These are phyloP conservation scores for Leucophenga montana DNA, from an alignment of 2,888 invertebrate genomes.

Conservation along the genomic window DNA sequence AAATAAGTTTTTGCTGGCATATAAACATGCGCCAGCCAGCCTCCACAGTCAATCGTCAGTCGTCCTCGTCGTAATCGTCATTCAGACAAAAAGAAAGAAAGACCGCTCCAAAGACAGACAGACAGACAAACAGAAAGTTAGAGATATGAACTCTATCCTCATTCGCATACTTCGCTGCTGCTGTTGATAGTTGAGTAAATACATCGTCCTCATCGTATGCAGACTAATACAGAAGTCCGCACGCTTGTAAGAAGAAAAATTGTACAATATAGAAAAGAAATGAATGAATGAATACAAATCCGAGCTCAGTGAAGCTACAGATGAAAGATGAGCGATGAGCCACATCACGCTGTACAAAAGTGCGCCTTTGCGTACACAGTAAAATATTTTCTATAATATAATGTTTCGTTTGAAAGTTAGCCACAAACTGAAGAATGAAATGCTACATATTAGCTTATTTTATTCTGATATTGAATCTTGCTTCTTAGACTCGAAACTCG, in stretches of 20 bases:
- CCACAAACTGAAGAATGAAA: too few relatives aligned
- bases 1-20: slow-evolving; percentile 55
- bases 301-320: slow-evolving; percentile 8
- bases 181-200: slow-evolving; percentile 14
- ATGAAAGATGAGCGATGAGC: too few relatives aligned
- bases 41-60: background rate
- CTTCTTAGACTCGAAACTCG: too few relatives aligned
- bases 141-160: slow-evolving; percentile 5
- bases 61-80: too few relatives aligned
- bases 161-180: background rate
- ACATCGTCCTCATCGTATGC: background rate
- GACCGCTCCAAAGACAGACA: background rate
- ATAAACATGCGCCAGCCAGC: slow-evolving; percentile 24
- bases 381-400: too few relatives aligned
- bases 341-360: too few relatives aligned
- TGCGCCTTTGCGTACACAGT: too few relatives aligned
- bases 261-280: slow-evolving; percentile 3
- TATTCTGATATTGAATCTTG: too few relatives aligned
- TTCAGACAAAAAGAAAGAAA: background rate
- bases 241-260: background rate
- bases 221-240: slow-evolving; percentile 13
- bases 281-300: slow-evolving; percentile 20
- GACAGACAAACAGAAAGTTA: slow-evolving; percentile 7
- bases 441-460: too few relatives aligned
- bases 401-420: too few relatives aligned